Conservation (phyloP, 2,797 vertebrate species). For the Simalia tracyae region DNA sequence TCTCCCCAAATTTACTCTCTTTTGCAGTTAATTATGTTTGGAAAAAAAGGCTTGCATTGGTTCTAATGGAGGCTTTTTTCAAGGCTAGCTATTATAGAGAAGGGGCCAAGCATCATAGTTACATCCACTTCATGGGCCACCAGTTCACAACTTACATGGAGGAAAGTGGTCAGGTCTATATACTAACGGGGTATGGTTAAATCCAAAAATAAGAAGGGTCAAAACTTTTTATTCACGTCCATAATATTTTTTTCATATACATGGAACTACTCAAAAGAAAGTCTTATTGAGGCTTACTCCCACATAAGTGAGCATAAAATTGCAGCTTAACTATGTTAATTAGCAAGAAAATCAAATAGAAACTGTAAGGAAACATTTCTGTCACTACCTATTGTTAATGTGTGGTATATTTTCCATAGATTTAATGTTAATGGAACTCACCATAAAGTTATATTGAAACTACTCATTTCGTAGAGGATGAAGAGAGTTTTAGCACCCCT, state of each 20-base stretch:
- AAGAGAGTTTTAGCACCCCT: background rate
- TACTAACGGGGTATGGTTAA: background rate
- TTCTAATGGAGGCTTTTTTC: background rate
- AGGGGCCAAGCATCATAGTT: background rate
- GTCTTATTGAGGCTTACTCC: background rate
- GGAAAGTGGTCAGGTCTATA: background rate
- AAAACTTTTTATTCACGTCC: background rate
- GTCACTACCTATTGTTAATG: background rate
- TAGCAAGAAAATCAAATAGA: background rate
- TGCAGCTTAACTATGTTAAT: background rate
- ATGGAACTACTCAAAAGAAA: background rate
- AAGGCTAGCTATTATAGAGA: background rate
- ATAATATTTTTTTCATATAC: background rate
- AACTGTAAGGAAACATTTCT: background rate
- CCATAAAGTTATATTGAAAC: background rate
- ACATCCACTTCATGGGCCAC: background rate
- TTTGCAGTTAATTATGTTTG: background rate
- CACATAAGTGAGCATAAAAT: background rate
- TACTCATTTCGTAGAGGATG: background rate
- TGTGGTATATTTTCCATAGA: background rate
- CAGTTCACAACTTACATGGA: background rate
- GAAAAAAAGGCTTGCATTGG: background rate
- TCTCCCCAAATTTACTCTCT: background rate
- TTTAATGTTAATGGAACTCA: background rate
- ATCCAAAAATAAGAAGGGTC: background rate